Evolutionary conservation across 2,888 invertebrate genomes (phyloP).

Genomic region (Acrobasis repandana): DNA sequence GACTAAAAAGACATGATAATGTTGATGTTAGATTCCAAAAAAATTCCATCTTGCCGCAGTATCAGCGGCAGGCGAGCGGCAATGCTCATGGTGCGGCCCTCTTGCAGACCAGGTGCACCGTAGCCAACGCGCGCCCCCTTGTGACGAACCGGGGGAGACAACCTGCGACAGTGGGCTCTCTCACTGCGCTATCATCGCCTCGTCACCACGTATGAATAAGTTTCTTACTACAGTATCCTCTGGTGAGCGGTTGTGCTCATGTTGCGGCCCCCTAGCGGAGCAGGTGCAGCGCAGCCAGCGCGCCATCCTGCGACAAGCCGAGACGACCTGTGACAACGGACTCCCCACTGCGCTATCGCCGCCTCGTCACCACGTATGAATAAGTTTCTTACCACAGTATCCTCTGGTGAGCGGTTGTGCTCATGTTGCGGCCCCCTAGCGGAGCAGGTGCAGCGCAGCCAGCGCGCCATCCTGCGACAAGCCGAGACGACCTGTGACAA

Average conservation of each 20-base stretch:
- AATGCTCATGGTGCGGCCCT: constrained; percentile 77
- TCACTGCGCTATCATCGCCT: constrained; percentile 68
- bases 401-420: constrained; percentile 58
- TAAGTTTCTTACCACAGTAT: neutral
- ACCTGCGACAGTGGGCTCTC: constrained; percentile 61
- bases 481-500: too few relatives aligned
- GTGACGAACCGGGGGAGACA: constrained; percentile 46
- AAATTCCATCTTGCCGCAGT: constrained; percentile 12
- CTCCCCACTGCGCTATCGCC: constrained; percentile 61
- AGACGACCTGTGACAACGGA: too few relatives aligned
- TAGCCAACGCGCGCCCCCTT: constrained; percentile 63
- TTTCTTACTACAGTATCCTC: too few relatives aligned
- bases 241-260: constrained; percentile 62
- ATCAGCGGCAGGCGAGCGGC: constrained; percentile 45
- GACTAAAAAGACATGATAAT: too few relatives aligned
- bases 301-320: too few relatives aligned
- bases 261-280: constrained; percentile 77
- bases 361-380: constrained; percentile 68
- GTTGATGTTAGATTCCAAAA: too few relatives aligned
- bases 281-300: constrained; percentile 55
- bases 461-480: constrained; percentile 38
- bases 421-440: constrained; percentile 78
- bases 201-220: constrained; percentile 61
- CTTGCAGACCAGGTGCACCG: constrained; percentile 74
- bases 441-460: constrained; percentile 71